Percentiles rank a stretch among this genome's conserved stretches.
phyloP scores from a whole-genome alignment of 2,797 vertebrate genomes.

The Trichosurus vulpecula region DNA sequence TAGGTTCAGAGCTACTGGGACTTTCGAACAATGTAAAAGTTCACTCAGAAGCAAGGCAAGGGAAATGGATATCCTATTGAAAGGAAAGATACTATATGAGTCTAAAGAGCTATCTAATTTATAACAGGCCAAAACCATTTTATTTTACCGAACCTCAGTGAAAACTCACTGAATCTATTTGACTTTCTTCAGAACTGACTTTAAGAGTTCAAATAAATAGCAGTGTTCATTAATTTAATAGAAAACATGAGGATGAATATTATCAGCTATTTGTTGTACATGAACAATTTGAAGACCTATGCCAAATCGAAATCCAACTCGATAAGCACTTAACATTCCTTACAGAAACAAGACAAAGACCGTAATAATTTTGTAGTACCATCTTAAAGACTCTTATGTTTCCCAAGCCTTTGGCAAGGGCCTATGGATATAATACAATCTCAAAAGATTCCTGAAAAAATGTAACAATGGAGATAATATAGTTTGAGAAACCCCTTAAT shows the following conservation, averaged over 20 bases:
- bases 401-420: neutral
- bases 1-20: neutral
- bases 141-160: neutral
- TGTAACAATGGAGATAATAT: neutral
- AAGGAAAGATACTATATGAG: neutral
- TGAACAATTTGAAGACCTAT: neutral
- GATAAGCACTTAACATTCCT: slow-evolving; percentile 30
- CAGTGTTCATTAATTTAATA: slow-evolving; percentile 47
- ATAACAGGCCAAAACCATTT: slow-evolving; percentile 43
- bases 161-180: slow-evolving; percentile 23
- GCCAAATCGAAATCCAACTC: neutral
- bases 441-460: neutral
- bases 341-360: neutral
- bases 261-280: slow-evolving; percentile 15
- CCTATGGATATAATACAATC: neutral
- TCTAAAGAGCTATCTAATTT: slow-evolving; percentile 27
- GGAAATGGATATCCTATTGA: neutral
- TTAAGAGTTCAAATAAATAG: slow-evolving; percentile 10
- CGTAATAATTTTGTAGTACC: slow-evolving; percentile 23
- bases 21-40: neutral
- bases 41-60: neutral
- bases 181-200: slow-evolving; percentile 50
- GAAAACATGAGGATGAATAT: slow-evolving; percentile 48
- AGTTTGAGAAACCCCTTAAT: neutral
- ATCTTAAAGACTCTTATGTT: neutral